phyloP scores from a whole-genome alignment of 1,140 invertebrate genomes.

The Coenobita brevimanus region DNA sequence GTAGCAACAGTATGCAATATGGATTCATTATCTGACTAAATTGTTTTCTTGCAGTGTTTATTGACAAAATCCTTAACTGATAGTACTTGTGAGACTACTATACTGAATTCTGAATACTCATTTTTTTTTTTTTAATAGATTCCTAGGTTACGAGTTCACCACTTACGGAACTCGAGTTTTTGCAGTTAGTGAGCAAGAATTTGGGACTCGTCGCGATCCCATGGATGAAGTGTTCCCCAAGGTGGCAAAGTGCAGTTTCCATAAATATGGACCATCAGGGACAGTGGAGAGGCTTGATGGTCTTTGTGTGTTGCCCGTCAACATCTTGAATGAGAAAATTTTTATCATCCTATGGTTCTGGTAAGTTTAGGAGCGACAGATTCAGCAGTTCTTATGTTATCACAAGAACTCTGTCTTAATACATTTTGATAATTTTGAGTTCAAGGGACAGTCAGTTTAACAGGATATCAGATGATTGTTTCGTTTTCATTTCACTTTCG shows the following conservation, averaged over 20 bases:
- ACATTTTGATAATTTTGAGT: background rate
- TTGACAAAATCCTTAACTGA: too few relatives aligned
- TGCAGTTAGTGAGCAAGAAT: constrained; percentile 88
- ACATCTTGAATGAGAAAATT: constrained; percentile 97
- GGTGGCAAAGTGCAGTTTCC: constrained; percentile 89
- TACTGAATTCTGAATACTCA: too few relatives aligned
- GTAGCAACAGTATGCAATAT: too few relatives aligned
- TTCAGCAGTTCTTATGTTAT: background rate
- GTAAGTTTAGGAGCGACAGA: constrained; percentile 76
- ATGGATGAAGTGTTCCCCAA: constrained; percentile 90
- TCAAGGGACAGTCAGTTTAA: background rate
- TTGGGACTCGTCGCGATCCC: constrained; percentile 86
- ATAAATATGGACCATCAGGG: constrained; percentile 80
- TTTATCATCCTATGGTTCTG: constrained; percentile 97
- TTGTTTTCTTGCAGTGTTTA: too few relatives aligned
- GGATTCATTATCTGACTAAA: too few relatives aligned
- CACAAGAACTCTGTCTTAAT: background rate
- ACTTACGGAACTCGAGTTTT: constrained; percentile 88
- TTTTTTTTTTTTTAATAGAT: constrained; percentile 74
- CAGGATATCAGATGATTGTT: too few relatives aligned
- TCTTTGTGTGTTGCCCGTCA: constrained; percentile 89
- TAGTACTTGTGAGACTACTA: too few relatives aligned
- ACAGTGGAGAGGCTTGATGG: constrained; percentile 91
- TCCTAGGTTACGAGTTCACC: constrained; percentile 79
- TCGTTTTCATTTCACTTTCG: too few relatives aligned